phyloP scores from a whole-genome alignment of 2,797 vertebrate species.

The Dallia pectoralis region DNA sequence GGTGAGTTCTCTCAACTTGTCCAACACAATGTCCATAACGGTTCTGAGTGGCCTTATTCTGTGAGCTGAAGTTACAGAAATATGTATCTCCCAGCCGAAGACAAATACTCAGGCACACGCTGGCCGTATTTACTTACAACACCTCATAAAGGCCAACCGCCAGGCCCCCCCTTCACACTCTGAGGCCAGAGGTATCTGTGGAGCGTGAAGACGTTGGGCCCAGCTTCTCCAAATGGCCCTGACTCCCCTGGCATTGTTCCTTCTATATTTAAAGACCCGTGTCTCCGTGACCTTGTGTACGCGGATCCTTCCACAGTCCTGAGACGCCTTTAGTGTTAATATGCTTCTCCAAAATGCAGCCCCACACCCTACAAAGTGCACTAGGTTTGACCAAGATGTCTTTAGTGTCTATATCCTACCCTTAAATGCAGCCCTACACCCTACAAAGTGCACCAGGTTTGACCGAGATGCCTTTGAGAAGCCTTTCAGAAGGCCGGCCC shows the following conservation, averaged over 20 bases:
- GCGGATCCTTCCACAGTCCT: conserved; percentile 54
- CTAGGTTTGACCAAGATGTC: conserved; percentile 25
- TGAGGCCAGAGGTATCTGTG: too few relatives aligned
- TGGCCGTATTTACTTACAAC: conserved; percentile 38
- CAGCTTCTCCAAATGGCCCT: conserved; percentile 24
- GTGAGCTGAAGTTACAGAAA: conserved; percentile 31
- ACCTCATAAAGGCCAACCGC: conserved; percentile 5
- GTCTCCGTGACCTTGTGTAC: conserved; percentile 68
- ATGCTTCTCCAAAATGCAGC: neutral
- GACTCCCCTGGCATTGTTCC: conserved; percentile 26
- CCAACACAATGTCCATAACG: conserved; percentile 26
- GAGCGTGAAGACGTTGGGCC: conserved; percentile 51
- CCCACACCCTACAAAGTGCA: neutral
- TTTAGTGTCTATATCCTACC: conserved; percentile 40
- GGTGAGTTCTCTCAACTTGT: conserved; percentile 48
- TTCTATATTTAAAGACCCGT: conserved; percentile 63
- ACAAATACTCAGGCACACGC: neutral
- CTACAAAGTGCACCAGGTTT: neutral
- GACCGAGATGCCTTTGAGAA: conserved; percentile 32
- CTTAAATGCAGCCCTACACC: neutral
- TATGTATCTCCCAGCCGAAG: neutral
- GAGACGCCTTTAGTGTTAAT: conserved; percentile 49
- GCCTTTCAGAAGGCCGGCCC: neutral
- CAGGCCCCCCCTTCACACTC: neutral
- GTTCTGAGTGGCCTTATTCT: neutral